Percentiles rank a stretch among this genome's conserved stretches.
Conservation (phyloP, 64 coral and sea anemone genomes). For the Montipora foliosa region DNA sequence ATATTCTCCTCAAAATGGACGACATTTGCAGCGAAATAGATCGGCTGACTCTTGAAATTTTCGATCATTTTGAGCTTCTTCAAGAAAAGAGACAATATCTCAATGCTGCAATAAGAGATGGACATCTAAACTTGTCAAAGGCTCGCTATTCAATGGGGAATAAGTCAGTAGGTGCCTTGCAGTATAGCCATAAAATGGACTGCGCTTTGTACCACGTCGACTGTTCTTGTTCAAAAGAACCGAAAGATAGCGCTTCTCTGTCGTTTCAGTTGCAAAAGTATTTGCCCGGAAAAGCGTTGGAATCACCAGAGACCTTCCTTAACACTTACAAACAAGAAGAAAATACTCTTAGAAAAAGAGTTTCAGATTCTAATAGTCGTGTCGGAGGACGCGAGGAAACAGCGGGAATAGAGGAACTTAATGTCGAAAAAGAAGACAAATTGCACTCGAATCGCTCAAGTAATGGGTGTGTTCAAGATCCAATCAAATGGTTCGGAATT, state of each 20-base stretch:
- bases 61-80: conserved; percentile 75
- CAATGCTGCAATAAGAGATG: conserved; percentile 79
- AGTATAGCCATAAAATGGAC: conserved; percentile 88
- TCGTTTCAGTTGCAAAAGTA: conserved; percentile 65
- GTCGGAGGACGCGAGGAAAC: conserved; percentile 3
- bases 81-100: conserved; percentile 68
- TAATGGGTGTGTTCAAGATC: conserved; percentile 55
- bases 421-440: background rate
- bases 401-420: conserved; percentile 16
- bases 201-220: conserved; percentile 56
- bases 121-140: conserved; percentile 88
- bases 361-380: background rate
- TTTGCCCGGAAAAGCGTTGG: conserved; percentile 15
- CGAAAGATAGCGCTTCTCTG: background rate
- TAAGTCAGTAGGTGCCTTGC: conserved; percentile 78
- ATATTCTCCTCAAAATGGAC: conserved; percentile 68
- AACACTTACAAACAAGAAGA: conserved; percentile 42
- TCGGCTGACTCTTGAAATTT: conserved; percentile 73
- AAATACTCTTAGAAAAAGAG: conserved; percentile 16
- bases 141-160: conserved; percentile 97
- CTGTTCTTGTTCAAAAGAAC: background rate
- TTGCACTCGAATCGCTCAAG: background rate
- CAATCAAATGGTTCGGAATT: conserved; percentile 93
- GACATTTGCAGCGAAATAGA: conserved; percentile 68
- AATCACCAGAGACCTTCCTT: background rate